Conservation (phyloP, 2,113 vertebrate species). For the Sturnira hondurensis region DNA sequence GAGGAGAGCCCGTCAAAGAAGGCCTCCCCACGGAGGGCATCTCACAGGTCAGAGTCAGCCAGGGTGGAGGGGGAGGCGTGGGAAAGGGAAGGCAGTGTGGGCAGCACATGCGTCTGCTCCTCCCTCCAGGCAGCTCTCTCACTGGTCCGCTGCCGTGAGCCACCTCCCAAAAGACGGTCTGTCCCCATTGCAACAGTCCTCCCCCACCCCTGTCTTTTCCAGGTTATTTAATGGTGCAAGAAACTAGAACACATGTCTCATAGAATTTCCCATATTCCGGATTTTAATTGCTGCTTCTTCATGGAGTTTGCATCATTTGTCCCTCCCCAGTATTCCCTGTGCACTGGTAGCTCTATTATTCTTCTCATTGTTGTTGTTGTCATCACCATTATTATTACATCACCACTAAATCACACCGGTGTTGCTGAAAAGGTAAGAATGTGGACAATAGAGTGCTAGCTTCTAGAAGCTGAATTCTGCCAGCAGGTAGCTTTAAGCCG, state of each 20-base stretch:
- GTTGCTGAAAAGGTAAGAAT: background rate
- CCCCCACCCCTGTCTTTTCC: background rate
- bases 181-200: background rate
- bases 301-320: background rate
- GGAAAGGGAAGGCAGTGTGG: background rate
- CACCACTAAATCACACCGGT: background rate
- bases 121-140: accelerated
- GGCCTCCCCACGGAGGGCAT: background rate
- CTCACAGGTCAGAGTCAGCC: background rate
- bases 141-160: background rate
- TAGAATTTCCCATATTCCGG: background rate
- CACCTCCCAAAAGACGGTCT: background rate
- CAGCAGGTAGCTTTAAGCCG: background rate
- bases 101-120: accelerated
- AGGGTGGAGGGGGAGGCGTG: too few species aligned
- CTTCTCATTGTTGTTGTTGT: accelerated
- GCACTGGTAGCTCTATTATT: background rate
- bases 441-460: background rate
- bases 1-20: background rate
- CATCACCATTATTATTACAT: background rate
- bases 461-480: background rate
- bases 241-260: background rate
- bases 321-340: background rate
- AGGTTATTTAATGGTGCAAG: background rate
- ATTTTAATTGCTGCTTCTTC: background rate